Evolutionary conservation across 2,888 invertebrate species (phyloP), one percentile per base, ranked within the genome.

Genomic region (Odontomyia ornata): DNA sequence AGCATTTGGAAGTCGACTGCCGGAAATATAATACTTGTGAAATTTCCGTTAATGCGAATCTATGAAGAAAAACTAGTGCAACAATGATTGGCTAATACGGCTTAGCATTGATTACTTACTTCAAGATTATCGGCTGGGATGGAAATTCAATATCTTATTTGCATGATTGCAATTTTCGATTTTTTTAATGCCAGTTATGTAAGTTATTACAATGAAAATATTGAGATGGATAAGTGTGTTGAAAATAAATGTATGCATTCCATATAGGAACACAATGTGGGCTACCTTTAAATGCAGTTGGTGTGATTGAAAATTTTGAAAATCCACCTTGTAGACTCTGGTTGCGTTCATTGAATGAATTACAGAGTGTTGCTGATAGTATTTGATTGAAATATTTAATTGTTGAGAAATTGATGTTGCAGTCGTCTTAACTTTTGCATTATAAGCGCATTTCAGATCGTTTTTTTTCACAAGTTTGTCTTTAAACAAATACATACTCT

Each of bases 111-210:
- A 47, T 69, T 67, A 46, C 46, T 69, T 69, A 46, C 69, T 47
- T 46, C 69, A 46, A 69, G 69, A 69, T 69, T 69, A 69, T 46
- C 36, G 36, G 36, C 69, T n/a, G 69, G n/a, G 43, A 47, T 69
- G 30, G 69, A 69, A 69, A 69, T 47, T 25, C 69, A 69, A 69
- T 69, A 69, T 25, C 69, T 69, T 69, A 69, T 69, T 69, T 69
- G 69, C 69, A 69, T 69, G 69, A 69, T 46, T 69, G 69, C 69
- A 69, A 69, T 69, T 69, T 69, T 69, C 69, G 18, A 47, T 69
- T 23, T 46, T 23, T 46, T 18, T 69, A 69, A 69, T 47, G 69
- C 47, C 25, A 30, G 46, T 69, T 69, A 23, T 69, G 69, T 47
- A 69, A 69, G 69, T 46, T 30, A 18, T 25, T 69, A 28, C 69